Conservation (phyloP, 92 coral and sea anemone genomes). For the Heliopora coerulea region DNA sequence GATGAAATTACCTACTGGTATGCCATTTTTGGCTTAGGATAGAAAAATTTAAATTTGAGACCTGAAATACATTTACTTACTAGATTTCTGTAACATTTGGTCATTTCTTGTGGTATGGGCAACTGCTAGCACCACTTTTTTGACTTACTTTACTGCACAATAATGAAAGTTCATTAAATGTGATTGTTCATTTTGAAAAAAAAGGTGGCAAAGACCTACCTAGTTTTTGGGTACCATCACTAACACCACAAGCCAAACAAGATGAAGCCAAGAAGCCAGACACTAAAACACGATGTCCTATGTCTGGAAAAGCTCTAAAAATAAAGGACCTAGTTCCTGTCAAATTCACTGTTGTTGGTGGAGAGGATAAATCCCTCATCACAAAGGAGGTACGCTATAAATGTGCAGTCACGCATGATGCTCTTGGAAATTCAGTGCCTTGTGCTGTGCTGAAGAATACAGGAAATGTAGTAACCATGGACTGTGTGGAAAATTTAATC, state of each 20-base stretch:
- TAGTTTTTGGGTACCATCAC: conserved; percentile 96
- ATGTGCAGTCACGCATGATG: conserved; percentile 91
- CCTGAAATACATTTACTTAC: too few relatives aligned
- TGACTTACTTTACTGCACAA: too few relatives aligned
- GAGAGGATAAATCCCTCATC: conserved; percentile 70
- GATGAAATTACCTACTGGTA: too few relatives aligned
- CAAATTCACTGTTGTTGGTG: conserved; percentile 68
- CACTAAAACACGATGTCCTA: conserved; percentile 91
- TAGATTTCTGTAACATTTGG: too few relatives aligned
- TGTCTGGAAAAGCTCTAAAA: conserved; percentile 73
- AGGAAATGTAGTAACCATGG: conserved; percentile 95
- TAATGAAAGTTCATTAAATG: not conserved
- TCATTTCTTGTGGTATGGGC: too few relatives aligned
- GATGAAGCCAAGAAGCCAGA: conserved; percentile 85
- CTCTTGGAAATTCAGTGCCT: conserved; percentile 92
- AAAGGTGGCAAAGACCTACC: conserved; percentile 73
- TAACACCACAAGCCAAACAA: conserved; percentile 90
- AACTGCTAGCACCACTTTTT: too few relatives aligned
- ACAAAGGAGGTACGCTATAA: conserved; percentile 77
- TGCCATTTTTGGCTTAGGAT: too few relatives aligned
- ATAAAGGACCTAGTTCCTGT: conserved; percentile 90
- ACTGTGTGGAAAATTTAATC: conserved; percentile 88
- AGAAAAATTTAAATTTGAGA: too few relatives aligned
- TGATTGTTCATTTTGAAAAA: not conserved
- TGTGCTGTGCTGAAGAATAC: conserved; percentile 94